A percentile compares a stretch with the other conserved stretches of the same genome.
phyloP scores from a whole-genome alignment of 2,797 vertebrate species.

The Monodelphis domestica region DNA sequence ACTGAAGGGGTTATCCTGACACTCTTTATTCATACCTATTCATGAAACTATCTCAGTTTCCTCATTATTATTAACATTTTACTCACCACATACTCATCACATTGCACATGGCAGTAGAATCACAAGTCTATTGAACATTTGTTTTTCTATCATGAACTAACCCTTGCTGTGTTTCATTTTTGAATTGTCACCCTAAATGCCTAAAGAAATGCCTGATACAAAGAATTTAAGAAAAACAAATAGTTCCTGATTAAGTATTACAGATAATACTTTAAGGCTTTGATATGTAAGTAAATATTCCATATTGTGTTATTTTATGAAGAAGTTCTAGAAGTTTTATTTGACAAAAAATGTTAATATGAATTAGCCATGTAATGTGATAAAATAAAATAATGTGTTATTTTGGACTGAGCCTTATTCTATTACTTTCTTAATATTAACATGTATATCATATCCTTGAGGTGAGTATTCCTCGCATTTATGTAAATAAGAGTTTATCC shows the following conservation, averaged over 20 bases:
- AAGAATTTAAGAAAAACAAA: background rate
- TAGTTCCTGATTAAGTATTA: too few relatives aligned
- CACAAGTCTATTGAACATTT: accelerated
- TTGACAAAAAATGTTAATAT: background rate
- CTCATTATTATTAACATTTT: too few relatives aligned
- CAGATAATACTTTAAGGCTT: background rate
- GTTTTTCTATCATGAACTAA: background rate
- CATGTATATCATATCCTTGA: background rate
- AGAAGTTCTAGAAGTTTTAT: background rate
- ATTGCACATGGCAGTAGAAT: too few relatives aligned
- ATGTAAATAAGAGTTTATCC: background rate
- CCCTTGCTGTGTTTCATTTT: background rate
- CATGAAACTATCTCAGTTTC: too few relatives aligned
- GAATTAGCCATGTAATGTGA: background rate
- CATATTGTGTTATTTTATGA: background rate
- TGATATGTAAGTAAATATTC: background rate
- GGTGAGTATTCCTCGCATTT: background rate
- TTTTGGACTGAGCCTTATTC: background rate
- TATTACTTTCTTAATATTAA: background rate
- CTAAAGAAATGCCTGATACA: background rate
- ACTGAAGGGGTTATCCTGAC: too few relatives aligned
- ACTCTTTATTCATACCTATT: too few relatives aligned
- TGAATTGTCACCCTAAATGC: background rate
- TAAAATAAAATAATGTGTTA: background rate
- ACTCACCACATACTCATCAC: too few relatives aligned